Evolutionary conservation across 2,113 vertebrate genomes (phyloP).

Genomic region (Platysternon megacephalum): DNA sequence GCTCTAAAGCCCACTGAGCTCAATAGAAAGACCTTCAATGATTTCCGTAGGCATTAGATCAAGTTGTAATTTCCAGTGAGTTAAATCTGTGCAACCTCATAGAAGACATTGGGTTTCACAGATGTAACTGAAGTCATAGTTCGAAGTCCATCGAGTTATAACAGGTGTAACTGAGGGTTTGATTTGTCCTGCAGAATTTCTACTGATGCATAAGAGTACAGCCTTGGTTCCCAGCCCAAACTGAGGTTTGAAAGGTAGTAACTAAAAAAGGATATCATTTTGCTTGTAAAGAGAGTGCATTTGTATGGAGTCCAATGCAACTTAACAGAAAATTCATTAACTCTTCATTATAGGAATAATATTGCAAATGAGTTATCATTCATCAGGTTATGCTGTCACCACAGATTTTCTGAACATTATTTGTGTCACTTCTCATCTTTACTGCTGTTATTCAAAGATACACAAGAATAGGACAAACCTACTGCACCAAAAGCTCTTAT

Average conservation of each 20-base stretch:
- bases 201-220: neutral
- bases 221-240: neutral
- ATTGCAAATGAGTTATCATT: neutral
- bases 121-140: neutral
- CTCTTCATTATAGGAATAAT: neutral
- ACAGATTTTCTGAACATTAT: neutral
- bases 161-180: neutral
- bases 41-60: neutral
- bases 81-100: neutral
- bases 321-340: neutral
- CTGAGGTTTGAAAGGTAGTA: neutral
- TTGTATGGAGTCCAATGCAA: neutral
- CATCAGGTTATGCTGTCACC: neutral
- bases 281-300: accelerated
- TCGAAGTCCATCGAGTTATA: neutral
- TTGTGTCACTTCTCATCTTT: neutral
- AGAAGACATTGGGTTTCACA: neutral
- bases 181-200: neutral
- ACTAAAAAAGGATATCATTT: neutral
- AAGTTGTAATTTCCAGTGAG: neutral
- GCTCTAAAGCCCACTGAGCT: neutral
- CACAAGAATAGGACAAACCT: neutral
- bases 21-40: neutral
- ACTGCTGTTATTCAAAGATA: neutral
- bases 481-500: neutral